Conservation (phyloP, 2,113 vertebrate species). For the Anolis sagrei region DNA sequence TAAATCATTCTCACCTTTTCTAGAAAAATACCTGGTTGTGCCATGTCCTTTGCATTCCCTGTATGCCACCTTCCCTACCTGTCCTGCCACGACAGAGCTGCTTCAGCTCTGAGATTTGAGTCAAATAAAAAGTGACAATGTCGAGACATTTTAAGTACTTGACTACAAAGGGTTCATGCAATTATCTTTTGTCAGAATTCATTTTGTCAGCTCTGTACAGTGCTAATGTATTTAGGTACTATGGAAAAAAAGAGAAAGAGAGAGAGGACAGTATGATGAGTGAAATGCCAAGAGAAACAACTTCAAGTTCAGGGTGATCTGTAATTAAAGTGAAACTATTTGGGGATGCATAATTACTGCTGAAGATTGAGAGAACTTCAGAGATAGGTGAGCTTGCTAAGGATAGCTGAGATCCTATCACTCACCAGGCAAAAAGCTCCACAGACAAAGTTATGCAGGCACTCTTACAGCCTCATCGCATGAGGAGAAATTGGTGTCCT, state of each 20-base stretch:
- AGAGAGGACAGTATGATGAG: conserved; percentile 31
- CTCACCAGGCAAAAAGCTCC: too few species aligned
- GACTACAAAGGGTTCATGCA: conserved; percentile 58
- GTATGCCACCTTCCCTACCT: fast-evolving
- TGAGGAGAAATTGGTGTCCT: too few species aligned
- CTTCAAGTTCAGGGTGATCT: conserved; percentile 14
- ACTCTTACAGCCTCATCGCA: too few species aligned
- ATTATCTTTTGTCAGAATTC: conserved; percentile 80
- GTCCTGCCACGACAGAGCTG: not conserved
- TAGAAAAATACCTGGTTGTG: not conserved
- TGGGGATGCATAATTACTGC: not conserved
- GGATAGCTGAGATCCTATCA: not conserved
- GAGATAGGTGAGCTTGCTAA: not conserved
- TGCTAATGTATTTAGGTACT: conserved; percentile 59
- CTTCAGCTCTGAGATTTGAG: conserved; percentile 43
- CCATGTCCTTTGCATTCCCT: not conserved
- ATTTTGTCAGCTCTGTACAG: conserved; percentile 64
- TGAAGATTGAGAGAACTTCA: fast-evolving
- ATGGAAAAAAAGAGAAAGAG: conserved; percentile 43
- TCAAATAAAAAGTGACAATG: conserved; percentile 77
- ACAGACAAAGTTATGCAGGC: too few species aligned
- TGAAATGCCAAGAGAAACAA: not conserved
- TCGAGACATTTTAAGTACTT: conserved; percentile 43
- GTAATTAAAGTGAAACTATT: not conserved
- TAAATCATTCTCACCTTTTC: fast-evolving